Evolutionary conservation across 2,797 vertebrate species (phyloP), one percentile per base, ranked within the genome.

Genomic region (Tachyglossus aculeatus): DNA sequence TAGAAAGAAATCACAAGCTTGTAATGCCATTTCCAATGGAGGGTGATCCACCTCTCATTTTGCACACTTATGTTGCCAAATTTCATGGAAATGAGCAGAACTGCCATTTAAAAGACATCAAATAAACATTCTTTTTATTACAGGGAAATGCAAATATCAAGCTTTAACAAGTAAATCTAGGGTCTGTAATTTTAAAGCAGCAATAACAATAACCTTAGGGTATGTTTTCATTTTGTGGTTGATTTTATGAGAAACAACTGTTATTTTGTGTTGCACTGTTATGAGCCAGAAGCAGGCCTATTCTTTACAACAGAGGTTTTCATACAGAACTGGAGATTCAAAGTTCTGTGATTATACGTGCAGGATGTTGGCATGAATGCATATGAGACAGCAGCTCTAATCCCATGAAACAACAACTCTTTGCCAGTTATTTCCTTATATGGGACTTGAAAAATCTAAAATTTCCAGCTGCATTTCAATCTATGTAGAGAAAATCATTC

Each of bases 111-210:
- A 90, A 89, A 88, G 76, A 80, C 81, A 90, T 80, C 84, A 88
- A 88, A 80, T 65, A 86, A 83, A 81, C 86, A 86, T 87, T 74
- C 72, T 82, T 86, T 86, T 90, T 80, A 87, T 87, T 86, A 88
- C 64, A 84, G 54, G 4, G 37, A 86, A 78, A 88, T 88, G 72
- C 84, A 89, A 89, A 89, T 90, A 91, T 80, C 81, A 85, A 88
- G 80, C 72, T 82, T 89, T 89, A 88, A 88, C 88, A 88, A 88
- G 85, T 88, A 89, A 91, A 90, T 84, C 59, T 82, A 88, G 71
- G 76, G 84, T 82, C 72, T 85, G 60, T 78, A 86, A 87, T 90
- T 88, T 88, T 85, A 88, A 90, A 86, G 72, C 60, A 65, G 78
- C 67, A 84, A 78, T 88, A 90, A 85, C 81, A 90, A 85, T 82